These are phyloP conservation scores for Edolisoma coerulescens DNA, from an alignment of 2,113 vertebrate species.

Conservation along the genomic window DNA sequence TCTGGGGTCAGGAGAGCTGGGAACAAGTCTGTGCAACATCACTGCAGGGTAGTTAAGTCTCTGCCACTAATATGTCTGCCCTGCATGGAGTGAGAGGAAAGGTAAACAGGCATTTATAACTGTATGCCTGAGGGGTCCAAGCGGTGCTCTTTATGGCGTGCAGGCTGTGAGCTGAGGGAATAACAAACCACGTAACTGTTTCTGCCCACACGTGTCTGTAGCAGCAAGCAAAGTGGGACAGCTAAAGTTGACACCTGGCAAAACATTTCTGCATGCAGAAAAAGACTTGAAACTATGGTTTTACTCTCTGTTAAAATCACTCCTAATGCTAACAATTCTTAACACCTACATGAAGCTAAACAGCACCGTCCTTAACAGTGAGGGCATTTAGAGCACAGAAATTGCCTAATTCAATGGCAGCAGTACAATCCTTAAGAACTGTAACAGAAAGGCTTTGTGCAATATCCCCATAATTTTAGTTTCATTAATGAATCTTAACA, in stretches of 20 bases:
- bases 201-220: not conserved
- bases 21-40: not conserved
- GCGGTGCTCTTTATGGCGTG: not conserved
- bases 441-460: constrained; percentile 37
- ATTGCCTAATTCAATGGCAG: constrained; percentile 53
- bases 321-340: constrained; percentile 46
- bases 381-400: constrained; percentile 25
- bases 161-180: not conserved
- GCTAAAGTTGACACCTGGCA: constrained; percentile 19
- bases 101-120: not conserved
- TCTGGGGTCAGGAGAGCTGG: not conserved
- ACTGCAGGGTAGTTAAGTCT: not conserved
- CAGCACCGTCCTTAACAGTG: constrained; percentile 28
- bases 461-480: constrained; percentile 40
- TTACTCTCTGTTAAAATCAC: constrained; percentile 20
- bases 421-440: not conserved
- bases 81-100: not conserved
- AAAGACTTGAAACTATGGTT: constrained; percentile 11
- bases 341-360: constrained; percentile 42
- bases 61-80: not conserved
- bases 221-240: constrained; percentile 1
- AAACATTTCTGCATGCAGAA: constrained; percentile 7
- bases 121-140: not conserved
- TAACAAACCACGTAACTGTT: not conserved
- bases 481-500: constrained; percentile 12